Conservation (phyloP, 2,113 vertebrate genomes). For the Phylloscopus whistleri region DNA sequence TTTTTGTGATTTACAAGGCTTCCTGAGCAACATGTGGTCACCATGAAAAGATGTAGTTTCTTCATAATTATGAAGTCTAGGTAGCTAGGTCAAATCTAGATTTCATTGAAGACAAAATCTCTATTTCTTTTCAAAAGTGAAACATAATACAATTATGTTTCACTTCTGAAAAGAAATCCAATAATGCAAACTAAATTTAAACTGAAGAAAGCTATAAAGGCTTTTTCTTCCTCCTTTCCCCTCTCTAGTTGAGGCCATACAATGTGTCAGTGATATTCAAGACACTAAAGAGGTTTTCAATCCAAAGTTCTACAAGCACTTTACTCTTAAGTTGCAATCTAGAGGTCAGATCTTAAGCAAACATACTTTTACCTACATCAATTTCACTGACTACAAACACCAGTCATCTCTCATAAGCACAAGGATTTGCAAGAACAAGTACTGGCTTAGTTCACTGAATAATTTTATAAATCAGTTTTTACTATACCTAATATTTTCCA, state of each 20-base stretch:
- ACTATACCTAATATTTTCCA: background rate
- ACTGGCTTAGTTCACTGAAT: background rate
- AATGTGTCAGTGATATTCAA: background rate
- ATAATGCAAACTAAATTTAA: background rate
- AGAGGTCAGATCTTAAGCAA: constrained; percentile 16
- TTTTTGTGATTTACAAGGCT: background rate
- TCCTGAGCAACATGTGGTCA: background rate
- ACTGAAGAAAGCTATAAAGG: background rate
- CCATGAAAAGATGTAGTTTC: background rate
- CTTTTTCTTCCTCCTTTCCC: background rate
- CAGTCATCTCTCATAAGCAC: background rate
- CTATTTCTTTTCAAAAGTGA: no score
- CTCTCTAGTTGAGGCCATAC: background rate
- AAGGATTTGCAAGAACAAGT: constrained; percentile 3
- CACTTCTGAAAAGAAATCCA: background rate
- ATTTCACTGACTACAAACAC: background rate
- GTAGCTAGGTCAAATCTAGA: background rate
- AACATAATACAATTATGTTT: background rate
- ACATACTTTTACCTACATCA: background rate
- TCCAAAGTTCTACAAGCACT: background rate
- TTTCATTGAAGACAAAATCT: background rate
- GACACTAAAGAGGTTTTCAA: background rate
- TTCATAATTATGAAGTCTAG: background rate
- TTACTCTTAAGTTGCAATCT: background rate
- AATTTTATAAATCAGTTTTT: background rate